Base-by-base conservation (phyloP, 1,140 invertebrate genomes). In the Musca vetustissima region DNA sequence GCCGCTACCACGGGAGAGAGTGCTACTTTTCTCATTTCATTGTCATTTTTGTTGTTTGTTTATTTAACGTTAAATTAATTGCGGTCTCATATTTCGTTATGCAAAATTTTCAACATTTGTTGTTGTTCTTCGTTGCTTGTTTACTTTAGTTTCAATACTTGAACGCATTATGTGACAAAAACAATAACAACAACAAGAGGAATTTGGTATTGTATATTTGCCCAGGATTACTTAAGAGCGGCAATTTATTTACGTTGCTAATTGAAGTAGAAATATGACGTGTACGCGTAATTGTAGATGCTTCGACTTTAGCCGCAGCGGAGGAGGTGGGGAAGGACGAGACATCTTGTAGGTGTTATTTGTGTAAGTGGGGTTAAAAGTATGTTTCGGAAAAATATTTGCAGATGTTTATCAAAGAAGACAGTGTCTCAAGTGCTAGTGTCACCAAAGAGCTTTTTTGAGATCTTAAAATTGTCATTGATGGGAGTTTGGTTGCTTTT, bases 51-150 rank as follows among this genome's bases (percentile, higher is more conserved):
- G n/a, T n/a, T n/a, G n/a, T 28, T 70, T 70, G 69, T 70, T 70
- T 70, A 67, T 67, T 70, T 70, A 70, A 70, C 65, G 69, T 70
- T 67, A 70, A 70, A 70, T 70, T 70, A 70, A 70, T 70, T 70
- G 65, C 32, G 69, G 69, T 66, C 66, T 70, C 69, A 67, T 48
- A 67, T 70, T 70, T 67, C 69, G 28, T 52, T 55, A 66, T 50
- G 69, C 64, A 67, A 67, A 57, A 67, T 50, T 49, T n/a, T 48
- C 22, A 49, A 65, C 11, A 19, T 22, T 43, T 64, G 61, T 64
- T 24, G 4, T 48, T 47, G n/a, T n/a, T n/a, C 7, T 64, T 47
- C 15, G 61, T 9, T 47, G 48, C 28, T 24, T 49, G 43, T 28
- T 59, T 24, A 8, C 22, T 22, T n/a, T 59, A 28, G 22, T 65